These are phyloP conservation scores for Charina bottae DNA, from an alignment of 2,113 vertebrate species.

Conservation along the genomic window DNA sequence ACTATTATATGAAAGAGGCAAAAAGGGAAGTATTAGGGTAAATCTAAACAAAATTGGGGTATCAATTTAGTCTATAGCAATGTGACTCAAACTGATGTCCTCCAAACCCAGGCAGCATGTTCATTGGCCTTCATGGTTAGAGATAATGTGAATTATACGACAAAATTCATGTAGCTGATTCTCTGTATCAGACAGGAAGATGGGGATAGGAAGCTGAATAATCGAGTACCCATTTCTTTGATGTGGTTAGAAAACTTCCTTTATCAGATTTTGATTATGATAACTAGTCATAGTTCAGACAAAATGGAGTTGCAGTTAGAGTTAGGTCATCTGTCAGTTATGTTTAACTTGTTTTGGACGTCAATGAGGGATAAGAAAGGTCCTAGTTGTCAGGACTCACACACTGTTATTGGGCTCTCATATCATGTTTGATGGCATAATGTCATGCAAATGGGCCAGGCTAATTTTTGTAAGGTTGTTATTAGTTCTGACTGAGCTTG, in stretches of 20 bases:
- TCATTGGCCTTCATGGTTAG: not conserved
- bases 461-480: not conserved
- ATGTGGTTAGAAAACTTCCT: not conserved
- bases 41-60: not conserved
- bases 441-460: not conserved
- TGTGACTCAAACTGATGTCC: not conserved
- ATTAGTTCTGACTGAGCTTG: not conserved
- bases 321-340: not conserved
- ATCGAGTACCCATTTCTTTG: not conserved
- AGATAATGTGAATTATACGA: not conserved
- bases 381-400: not conserved
- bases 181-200: not conserved
- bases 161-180: not conserved
- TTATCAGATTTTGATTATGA: not conserved
- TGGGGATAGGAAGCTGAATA: not conserved
- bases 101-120: not conserved
- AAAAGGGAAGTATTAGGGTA: not conserved
- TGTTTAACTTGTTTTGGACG: not conserved
- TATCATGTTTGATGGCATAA: not conserved
- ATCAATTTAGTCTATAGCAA: not conserved
- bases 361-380: not conserved
- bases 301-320: not conserved
- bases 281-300: not conserved
- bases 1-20: not conserved
- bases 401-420: not conserved